Conservation (phyloP, 2,888 invertebrate species). For the Nezara viridula region DNA sequence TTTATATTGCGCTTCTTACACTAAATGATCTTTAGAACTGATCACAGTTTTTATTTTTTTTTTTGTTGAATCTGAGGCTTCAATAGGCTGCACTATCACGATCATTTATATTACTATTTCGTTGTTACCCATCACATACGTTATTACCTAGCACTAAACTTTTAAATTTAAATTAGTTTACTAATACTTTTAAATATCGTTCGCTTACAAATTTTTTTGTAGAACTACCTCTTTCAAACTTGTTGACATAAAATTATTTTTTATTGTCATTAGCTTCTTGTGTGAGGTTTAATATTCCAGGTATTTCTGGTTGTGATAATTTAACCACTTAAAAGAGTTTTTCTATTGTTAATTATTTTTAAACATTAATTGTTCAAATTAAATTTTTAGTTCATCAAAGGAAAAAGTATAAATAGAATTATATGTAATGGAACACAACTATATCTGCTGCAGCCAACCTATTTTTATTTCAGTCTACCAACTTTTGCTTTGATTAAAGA, state of each 20-base stretch:
- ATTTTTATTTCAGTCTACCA: no score
- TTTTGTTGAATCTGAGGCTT: conserved; percentile 41
- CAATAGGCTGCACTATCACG: conserved; percentile 36
- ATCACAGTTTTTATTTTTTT: conserved; percentile 47
- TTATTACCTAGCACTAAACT: not conserved
- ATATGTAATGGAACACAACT: not conserved
- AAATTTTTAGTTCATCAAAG: not conserved
- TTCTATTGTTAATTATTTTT: not conserved
- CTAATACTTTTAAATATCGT: not conserved
- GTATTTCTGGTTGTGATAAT: not conserved
- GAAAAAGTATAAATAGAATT: not conserved
- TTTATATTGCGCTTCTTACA: conserved; percentile 50
- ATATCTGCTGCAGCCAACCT: not conserved
- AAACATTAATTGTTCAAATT: not conserved
- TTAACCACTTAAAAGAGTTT: not conserved
- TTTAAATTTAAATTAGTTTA: not conserved
- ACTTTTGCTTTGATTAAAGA: not conserved
- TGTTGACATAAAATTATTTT: not conserved
- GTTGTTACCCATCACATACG: conserved; percentile 15
- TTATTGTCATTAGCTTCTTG: not conserved
- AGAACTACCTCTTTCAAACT: not conserved
- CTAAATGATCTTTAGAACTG: conserved; percentile 49
- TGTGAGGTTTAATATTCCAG: not conserved
- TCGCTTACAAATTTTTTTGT: not conserved
- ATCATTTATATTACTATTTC: conserved; percentile 2